Base-by-base conservation (phyloP, 2,888 invertebrate genomes). In the Neoitamus cyanurus region DNA sequence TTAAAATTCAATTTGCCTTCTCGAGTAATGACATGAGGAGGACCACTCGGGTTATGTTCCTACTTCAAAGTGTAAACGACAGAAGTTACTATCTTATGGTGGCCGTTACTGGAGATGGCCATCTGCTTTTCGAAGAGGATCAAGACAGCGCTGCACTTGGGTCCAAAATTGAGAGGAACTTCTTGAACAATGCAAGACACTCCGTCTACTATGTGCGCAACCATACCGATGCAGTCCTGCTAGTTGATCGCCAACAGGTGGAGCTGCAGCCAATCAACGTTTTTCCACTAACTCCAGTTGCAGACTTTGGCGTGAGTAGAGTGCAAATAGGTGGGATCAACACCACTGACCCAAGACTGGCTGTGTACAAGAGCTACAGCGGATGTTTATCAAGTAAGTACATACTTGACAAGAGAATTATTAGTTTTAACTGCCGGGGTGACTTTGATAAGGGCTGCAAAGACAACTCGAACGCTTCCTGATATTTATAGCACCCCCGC, bases 331-430 rank as follows among this genome's bases (percentile, higher is more conserved):
- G 97, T 11, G 97, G 97, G 30, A 93, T 97, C 15, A 97, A 96
- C 88, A 96, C 96, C 4, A 95, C 95, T 3, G 97, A 97, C 89
- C 95, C 95, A 3, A 93, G 97, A 87, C 94, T 97, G 88, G 94
- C 94, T 86, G 95, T 95, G 85, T 97, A 96, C 89, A 96, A 96
- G 89, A 96, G 96, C 87, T 97, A 97, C 90, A 96, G 95, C 88
- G 97, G 97, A 84, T 97, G 97, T 90, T 92, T 97, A 86, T 97
- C 97, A 86, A 97, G 97, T 97, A 92, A 94, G 95, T 93, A 36
- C 42, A n/a, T n/a, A n/a, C 30, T 69, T 36, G 83, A 84, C 83
- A 75, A 30, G 83, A 82, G 80, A 77, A 70, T 85, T 84, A 70
- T 85, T 77, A 78, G 78, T 84, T 48, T 58, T 31, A 72, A 83